phyloP scores from a whole-genome alignment of 2,888 invertebrate genomes.

The Andrena hattorfiana region DNA sequence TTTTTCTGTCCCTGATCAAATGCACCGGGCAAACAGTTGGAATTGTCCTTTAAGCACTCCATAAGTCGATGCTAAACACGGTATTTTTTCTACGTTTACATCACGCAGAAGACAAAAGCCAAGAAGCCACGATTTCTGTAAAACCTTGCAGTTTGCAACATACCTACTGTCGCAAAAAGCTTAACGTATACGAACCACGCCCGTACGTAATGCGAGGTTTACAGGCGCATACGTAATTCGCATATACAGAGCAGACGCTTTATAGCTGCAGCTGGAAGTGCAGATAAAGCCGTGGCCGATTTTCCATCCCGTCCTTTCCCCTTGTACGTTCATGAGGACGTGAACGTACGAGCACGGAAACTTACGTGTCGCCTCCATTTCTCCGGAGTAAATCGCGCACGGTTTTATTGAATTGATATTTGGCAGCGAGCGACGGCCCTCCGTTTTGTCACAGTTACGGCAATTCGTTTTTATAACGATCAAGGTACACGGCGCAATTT shows the following conservation, averaged over 20 bases:
- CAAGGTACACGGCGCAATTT: conserved; percentile 2
- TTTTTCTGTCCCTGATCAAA: too few relatives aligned
- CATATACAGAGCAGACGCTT: neutral
- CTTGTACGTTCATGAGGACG: neutral
- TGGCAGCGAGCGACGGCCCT: neutral
- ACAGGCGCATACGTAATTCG: conserved; percentile 13
- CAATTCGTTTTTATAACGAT: neutral
- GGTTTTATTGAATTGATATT: neutral
- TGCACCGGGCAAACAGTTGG: too few relatives aligned
- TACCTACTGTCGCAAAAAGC: neutral
- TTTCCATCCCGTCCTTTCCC: neutral
- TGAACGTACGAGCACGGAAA: neutral
- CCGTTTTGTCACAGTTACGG: neutral
- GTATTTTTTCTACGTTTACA: neutral
- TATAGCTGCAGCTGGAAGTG: conserved; percentile 6
- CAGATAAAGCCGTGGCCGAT: conserved; percentile 14
- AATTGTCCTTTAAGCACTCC: too few relatives aligned
- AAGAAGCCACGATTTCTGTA: neutral
- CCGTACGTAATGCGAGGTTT: conserved; percentile 25
- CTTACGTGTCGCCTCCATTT: neutral
- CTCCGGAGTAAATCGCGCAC: neutral
- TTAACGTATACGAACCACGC: neutral
- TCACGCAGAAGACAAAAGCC: neutral
- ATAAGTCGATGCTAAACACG: too few relatives aligned
- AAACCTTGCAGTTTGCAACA: neutral